These are phyloP conservation scores for Neosalanx taihuensis DNA, from an alignment of 2,797 vertebrate species.

Conservation along the genomic window DNA sequence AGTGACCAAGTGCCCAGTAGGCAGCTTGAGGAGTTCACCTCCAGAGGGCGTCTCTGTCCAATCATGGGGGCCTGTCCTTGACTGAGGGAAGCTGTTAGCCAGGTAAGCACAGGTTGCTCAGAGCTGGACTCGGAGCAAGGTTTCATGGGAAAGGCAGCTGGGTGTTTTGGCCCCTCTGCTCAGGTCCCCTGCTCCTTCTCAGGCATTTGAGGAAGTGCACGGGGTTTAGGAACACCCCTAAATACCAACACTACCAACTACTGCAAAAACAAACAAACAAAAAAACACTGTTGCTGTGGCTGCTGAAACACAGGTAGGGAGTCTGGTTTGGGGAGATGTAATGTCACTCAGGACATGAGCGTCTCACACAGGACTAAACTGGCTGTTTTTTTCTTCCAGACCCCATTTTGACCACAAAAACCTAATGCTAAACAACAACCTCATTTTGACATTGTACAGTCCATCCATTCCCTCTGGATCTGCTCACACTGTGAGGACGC, in stretches of 20 bases:
- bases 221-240: background rate
- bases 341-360: background rate
- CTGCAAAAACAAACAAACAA: background rate
- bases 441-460: background rate
- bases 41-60: slow-evolving; percentile 38
- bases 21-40: slow-evolving; percentile 39
- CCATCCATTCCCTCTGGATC: background rate
- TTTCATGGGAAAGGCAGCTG: background rate
- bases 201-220: slow-evolving; percentile 1
- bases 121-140: background rate
- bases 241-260: background rate
- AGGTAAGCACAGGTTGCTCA: background rate
- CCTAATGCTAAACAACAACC: background rate
- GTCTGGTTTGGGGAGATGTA: background rate
- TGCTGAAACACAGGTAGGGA: background rate
- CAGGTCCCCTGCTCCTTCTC: background rate
- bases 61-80: slow-evolving; percentile 41
- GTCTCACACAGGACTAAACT: background rate
- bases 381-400: background rate
- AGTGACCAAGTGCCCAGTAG: slow-evolving; percentile 16
- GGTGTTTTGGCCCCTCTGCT: too few relatives aligned
- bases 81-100: background rate
- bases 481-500: too few relatives aligned
- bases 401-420: background rate
- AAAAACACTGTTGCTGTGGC: background rate